Percentiles rank a stretch among this genome's conserved stretches.
Evolutionary conservation across 2,113 vertebrate genomes (phyloP).

Genomic region (Sylvilagus bachmani): DNA sequence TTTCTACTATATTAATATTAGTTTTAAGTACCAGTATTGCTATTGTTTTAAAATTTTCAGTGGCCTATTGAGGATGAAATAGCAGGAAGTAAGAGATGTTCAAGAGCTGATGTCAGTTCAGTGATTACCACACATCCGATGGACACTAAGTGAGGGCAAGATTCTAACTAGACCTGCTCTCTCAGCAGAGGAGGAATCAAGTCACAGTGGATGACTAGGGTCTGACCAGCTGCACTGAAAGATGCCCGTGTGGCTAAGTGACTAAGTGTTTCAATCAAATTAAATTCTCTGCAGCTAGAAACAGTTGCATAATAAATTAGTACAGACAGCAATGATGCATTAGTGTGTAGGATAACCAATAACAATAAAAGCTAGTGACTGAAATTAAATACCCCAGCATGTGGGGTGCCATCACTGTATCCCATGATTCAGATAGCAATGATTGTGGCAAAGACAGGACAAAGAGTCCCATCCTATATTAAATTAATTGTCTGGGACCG

Average conservation of each 20-base stretch:
- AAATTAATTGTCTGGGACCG: constrained; percentile 7
- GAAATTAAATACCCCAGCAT: constrained; percentile 15
- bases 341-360: background rate
- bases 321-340: background rate
- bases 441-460: background rate
- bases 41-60: constrained; percentile 13
- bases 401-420: background rate
- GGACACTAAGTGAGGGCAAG: background rate
- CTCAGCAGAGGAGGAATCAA: background rate
- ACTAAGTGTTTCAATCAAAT: constrained; percentile 41
- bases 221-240: background rate
- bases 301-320: background rate
- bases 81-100: constrained; percentile 13
- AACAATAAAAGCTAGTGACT: constrained; percentile 24
- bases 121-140: background rate
- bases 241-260: background rate
- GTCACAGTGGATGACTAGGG: background rate
- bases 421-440: background rate
- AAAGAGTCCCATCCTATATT: background rate
- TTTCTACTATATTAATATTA: background rate
- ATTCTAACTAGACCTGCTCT: background rate
- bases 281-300: constrained; percentile 46
- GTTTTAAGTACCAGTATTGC: background rate
- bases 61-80: background rate
- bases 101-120: constrained; percentile 38